Percentiles rank a stretch among this genome's conserved stretches.
These are phyloP conservation scores for Calosoma granatense DNA, from an alignment of 1,140 invertebrate genomes.

Conservation along the genomic window DNA sequence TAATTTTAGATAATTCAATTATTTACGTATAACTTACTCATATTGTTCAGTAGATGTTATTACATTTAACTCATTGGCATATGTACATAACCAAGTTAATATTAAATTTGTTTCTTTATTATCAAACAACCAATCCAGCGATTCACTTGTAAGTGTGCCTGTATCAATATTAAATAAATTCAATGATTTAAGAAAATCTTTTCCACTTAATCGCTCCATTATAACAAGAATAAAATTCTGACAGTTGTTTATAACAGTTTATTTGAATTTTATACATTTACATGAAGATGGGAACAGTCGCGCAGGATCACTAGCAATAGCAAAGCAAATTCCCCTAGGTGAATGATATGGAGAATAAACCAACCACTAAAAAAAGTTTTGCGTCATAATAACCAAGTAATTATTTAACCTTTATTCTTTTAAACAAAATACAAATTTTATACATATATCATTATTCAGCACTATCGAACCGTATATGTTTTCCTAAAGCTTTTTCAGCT, in stretches of 20 bases:
- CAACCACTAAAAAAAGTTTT: too few relatives aligned
- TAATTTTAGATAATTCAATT: not conserved
- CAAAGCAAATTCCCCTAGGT: too few relatives aligned
- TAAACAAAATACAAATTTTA: too few relatives aligned
- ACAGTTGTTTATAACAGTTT: too few relatives aligned
- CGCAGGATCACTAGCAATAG: too few relatives aligned
- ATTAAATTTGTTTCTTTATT: not conserved
- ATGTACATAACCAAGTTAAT: not conserved
- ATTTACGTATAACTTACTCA: not conserved
- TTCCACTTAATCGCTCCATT: not conserved
- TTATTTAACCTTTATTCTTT: too few relatives aligned
- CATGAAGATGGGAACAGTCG: too few relatives aligned
- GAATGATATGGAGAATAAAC: too few relatives aligned
- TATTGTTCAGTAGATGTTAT: not conserved
- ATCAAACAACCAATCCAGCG: not conserved
- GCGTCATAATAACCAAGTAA: too few relatives aligned
- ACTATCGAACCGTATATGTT: constrained; percentile 53
- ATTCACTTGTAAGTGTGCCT: not conserved
- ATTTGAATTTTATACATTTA: too few relatives aligned
- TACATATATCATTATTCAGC: too few relatives aligned
- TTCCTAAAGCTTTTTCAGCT: constrained; percentile 46
- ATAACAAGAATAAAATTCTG: too few relatives aligned
- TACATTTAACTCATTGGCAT: not conserved
- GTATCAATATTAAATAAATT: not conserved
- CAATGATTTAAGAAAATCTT: not conserved